Conservation (phyloP, 2,888 invertebrate species). For the Horisme vitalbata region DNA sequence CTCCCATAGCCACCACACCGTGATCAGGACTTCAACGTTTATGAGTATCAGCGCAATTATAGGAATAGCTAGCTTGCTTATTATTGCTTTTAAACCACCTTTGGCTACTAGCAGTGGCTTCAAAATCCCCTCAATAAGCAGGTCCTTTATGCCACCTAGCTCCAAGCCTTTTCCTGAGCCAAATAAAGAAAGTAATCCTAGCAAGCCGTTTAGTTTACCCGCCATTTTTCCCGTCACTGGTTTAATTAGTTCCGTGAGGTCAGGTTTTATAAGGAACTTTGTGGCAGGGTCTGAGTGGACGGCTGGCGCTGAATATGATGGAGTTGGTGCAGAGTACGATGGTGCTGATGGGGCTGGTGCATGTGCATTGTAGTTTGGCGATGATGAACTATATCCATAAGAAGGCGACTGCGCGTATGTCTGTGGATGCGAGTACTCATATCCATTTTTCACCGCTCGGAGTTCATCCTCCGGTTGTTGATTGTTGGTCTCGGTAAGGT, state of each 20-base stretch:
- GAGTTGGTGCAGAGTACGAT: slow-evolving; percentile 16
- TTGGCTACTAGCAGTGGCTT: slow-evolving; percentile 63
- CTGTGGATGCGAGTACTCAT: slow-evolving; percentile 27
- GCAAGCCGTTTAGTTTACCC: slow-evolving; percentile 59
- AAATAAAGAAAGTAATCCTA: slow-evolving; percentile 59
- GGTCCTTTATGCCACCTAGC: slow-evolving; percentile 60
- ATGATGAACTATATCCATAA: slow-evolving; percentile 28
- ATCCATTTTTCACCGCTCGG: slow-evolving; percentile 28
- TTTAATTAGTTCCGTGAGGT: slow-evolving; percentile 50
- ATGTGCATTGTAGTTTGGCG: slow-evolving; percentile 15
- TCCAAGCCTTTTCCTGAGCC: slow-evolving; percentile 52
- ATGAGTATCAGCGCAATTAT: slow-evolving; percentile 64
- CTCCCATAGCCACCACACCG: slow-evolving; percentile 79
- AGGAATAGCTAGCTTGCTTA: slow-evolving; percentile 70
- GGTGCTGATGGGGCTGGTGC: slow-evolving; percentile 14
- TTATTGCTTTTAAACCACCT: slow-evolving; percentile 64
- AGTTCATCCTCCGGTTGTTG: slow-evolving; percentile 18
- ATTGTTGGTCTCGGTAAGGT: slow-evolving; percentile 5
- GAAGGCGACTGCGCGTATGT: slow-evolving; percentile 28
- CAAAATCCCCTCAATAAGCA: slow-evolving; percentile 64
- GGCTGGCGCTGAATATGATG: slow-evolving; percentile 29
- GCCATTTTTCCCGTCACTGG: slow-evolving; percentile 57
- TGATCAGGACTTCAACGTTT: slow-evolving; percentile 68
- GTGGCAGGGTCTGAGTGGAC: slow-evolving; percentile 32
- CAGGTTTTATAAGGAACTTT: slow-evolving; percentile 46